Evolutionary conservation across 2,797 vertebrate species (phyloP).

Genomic region (Synaphobranchus kaupii): DNA sequence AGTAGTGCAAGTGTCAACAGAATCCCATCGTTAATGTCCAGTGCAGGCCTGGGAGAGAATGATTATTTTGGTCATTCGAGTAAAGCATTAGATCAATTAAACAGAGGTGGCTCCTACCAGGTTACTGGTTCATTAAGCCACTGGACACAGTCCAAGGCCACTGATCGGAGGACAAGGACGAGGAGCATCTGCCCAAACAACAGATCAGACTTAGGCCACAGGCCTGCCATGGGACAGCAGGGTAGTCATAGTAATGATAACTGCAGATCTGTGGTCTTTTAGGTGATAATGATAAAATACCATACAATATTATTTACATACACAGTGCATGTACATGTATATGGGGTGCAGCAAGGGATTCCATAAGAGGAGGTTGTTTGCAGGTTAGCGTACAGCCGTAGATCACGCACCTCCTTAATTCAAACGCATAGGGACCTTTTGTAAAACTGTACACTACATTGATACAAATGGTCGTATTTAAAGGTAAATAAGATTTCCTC

Average conservation of each 20-base stretch:
- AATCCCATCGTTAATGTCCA: conserved; percentile 32
- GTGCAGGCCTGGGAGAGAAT: conserved; percentile 66
- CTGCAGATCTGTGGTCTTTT: too few relatives aligned
- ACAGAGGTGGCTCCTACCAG: conserved; percentile 60
- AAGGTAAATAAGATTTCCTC: not conserved
- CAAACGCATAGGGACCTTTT: not conserved
- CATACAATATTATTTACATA: not conserved
- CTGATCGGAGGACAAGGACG: not conserved
- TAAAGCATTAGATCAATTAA: conserved; percentile 79
- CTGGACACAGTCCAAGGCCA: conserved; percentile 68
- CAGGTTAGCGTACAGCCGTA: not conserved
- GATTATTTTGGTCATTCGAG: conserved; percentile 71
- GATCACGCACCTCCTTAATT: not conserved
- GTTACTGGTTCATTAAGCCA: conserved; percentile 72
- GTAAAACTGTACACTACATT: not conserved
- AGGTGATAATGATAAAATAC: too few relatives aligned
- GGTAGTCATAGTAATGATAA: not conserved
- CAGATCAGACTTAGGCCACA: conserved; percentile 26
- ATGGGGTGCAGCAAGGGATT: not conserved
- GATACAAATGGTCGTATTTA: not conserved
- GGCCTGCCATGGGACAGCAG: not conserved
- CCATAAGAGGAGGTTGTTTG: not conserved
- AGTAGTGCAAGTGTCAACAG: not conserved
- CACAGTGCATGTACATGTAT: not conserved
- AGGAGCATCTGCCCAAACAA: not conserved